These are phyloP conservation scores for Catocala fraxini DNA, from an alignment of 2,888 invertebrate genomes.

Conservation along the genomic window DNA sequence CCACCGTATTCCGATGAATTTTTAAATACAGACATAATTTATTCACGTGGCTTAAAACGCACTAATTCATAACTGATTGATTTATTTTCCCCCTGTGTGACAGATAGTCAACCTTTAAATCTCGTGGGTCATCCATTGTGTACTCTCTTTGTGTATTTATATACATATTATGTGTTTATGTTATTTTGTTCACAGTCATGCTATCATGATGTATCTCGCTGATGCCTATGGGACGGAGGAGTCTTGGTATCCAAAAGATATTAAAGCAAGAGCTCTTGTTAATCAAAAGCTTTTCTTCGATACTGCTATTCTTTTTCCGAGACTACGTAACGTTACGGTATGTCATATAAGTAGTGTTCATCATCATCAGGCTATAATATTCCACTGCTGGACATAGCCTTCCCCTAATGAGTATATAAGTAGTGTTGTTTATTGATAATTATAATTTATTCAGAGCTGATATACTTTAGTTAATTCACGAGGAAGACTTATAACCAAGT, in stretches of 20 bases:
- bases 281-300: constrained; percentile 87
- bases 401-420: too few relatives aligned
- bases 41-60: constrained; percentile 21
- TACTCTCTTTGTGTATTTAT: too few relatives aligned
- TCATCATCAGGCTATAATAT: too few relatives aligned
- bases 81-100: constrained; percentile 20
- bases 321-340: constrained; percentile 76
- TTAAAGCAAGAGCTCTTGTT: constrained; percentile 80
- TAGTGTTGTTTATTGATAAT: too few relatives aligned
- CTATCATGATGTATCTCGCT: constrained; percentile 82
- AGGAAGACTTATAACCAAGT: too few relatives aligned
- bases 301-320: constrained; percentile 76
- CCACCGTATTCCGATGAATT: constrained; percentile 1
- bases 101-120: constrained; percentile 27
- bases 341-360: constrained; percentile 47
- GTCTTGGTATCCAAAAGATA: constrained; percentile 87
- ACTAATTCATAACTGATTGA: constrained; percentile 32
- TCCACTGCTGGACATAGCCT: too few relatives aligned
- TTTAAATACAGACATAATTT: constrained; percentile 6
- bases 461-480: too few relatives aligned
- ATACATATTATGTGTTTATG: too few relatives aligned
- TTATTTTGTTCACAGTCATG: constrained; percentile 71
- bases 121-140: background rate
- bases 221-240: constrained; percentile 86
- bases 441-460: too few relatives aligned